Percentiles rank a stretch among this genome's conserved stretches.
Conservation (phyloP, 2,888 invertebrate genomes). For the Blera fallax region DNA sequence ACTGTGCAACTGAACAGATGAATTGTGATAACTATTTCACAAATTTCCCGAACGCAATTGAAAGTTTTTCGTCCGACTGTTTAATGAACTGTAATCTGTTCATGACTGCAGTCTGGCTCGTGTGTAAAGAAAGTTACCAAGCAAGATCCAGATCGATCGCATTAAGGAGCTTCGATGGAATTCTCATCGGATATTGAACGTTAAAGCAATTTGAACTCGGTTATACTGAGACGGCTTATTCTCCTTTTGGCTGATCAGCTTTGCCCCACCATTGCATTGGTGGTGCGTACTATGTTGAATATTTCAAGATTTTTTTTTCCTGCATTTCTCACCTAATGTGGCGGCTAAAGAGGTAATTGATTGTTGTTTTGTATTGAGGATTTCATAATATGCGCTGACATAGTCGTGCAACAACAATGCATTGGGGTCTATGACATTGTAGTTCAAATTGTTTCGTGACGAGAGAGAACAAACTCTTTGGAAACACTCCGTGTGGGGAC, state of each 20-base stretch:
- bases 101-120: constrained; percentile 27
- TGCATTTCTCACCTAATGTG: constrained; percentile 46
- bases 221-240: neutral
- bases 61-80: constrained; percentile 55
- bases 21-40: constrained; percentile 51
- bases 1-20: constrained; percentile 58
- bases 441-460: constrained; percentile 17
- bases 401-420: constrained; percentile 35
- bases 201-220: constrained; percentile 41
- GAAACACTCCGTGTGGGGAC: constrained; percentile 23
- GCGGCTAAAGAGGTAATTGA: constrained; percentile 35
- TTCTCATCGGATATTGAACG: constrained; percentile 45
- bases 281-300: neutral
- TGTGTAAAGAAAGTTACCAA: constrained; percentile 69
- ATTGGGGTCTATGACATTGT: constrained; percentile 58
- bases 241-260: constrained; percentile 49
- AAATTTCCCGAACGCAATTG: constrained; percentile 51
- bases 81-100: constrained; percentile 55
- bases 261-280: constrained; percentile 17
- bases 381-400: constrained; percentile 40
- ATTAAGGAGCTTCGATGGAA: constrained; percentile 61
- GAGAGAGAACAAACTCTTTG: constrained; percentile 24
- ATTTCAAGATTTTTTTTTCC: constrained; percentile 25
- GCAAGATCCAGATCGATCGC: constrained; percentile 70
- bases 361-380: constrained; percentile 22